Conservation (phyloP, 1,140 invertebrate genomes). For the Pachypeltis micranthus region DNA sequence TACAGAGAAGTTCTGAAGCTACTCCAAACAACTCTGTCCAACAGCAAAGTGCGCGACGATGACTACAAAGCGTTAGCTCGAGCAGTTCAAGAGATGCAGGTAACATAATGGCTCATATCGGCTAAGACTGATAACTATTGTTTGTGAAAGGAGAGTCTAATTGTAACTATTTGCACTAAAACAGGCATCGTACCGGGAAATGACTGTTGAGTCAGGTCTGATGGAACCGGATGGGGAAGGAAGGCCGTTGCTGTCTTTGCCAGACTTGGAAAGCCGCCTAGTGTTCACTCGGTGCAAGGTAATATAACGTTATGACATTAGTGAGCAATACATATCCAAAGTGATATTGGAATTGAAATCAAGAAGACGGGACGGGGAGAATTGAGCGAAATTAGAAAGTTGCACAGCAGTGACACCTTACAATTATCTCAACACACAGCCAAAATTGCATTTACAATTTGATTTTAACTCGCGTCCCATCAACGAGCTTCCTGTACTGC, state of each 20-base stretch:
- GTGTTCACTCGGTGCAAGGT: slow-evolving; percentile 77
- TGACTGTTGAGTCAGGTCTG: slow-evolving; percentile 62
- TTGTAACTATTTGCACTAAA: too few species aligned
- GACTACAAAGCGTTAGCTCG: slow-evolving; percentile 36
- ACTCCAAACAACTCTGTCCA: slow-evolving; percentile 37
- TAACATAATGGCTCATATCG: too few species aligned
- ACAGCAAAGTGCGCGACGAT: slow-evolving; percentile 36
- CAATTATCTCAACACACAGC: too few species aligned
- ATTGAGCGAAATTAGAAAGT: too few species aligned
- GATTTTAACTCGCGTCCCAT: too few species aligned
- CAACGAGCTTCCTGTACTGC: too few species aligned
- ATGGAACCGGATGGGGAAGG: slow-evolving; percentile 74
- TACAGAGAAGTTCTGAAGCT: slow-evolving; percentile 48
- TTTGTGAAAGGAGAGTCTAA: too few species aligned
- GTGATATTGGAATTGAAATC: not conserved
- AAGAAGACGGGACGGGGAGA: too few species aligned
- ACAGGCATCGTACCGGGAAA: slow-evolving; percentile 52
- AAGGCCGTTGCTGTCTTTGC: slow-evolving; percentile 59
- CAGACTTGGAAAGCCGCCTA: slow-evolving; percentile 67
- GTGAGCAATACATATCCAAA: not conserved
- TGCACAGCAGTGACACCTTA: too few species aligned
- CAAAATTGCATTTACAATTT: too few species aligned
- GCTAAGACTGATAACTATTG: not conserved
- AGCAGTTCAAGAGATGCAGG: slow-evolving; percentile 39
- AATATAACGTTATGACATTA: not conserved